These are phyloP conservation scores for Potorous gilbertii DNA, from an alignment of 2,797 vertebrate species.

Conservation along the genomic window DNA sequence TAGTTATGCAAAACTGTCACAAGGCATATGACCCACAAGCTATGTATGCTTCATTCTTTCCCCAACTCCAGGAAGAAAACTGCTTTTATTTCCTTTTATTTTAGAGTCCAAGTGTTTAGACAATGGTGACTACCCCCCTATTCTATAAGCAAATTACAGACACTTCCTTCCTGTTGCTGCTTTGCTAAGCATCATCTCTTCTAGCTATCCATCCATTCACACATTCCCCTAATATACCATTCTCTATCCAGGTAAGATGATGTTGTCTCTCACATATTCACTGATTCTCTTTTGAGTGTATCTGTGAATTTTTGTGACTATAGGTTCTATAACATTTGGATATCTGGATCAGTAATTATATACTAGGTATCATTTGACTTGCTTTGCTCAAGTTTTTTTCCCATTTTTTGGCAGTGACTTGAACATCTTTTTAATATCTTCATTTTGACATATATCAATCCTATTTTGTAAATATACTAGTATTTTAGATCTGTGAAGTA, in stretches of 20 bases:
- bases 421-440: not conserved
- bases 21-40: not conserved
- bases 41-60: not conserved
- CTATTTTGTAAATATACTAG: rapidly evolving
- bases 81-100: not conserved
- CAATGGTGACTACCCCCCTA: not conserved
- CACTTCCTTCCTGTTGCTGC: not conserved
- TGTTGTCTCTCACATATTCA: not conserved
- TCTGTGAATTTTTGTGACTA: not conserved
- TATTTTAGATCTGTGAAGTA: not conserved
- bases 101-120: not conserved
- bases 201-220: not conserved
- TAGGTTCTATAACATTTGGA: not conserved
- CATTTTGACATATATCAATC: not conserved
- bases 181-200: not conserved
- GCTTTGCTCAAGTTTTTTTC: not conserved
- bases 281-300: not conserved
- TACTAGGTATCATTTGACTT: not conserved
- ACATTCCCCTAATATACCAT: not conserved
- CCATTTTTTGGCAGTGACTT: not conserved
- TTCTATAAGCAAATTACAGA: not conserved
- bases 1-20: not conserved
- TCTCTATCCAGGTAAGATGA: not conserved
- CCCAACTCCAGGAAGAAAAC: not conserved
- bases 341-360: not conserved